Base-by-base conservation (phyloP, 2,888 invertebrate genomes). In the Metacarcinus magister region DNA sequence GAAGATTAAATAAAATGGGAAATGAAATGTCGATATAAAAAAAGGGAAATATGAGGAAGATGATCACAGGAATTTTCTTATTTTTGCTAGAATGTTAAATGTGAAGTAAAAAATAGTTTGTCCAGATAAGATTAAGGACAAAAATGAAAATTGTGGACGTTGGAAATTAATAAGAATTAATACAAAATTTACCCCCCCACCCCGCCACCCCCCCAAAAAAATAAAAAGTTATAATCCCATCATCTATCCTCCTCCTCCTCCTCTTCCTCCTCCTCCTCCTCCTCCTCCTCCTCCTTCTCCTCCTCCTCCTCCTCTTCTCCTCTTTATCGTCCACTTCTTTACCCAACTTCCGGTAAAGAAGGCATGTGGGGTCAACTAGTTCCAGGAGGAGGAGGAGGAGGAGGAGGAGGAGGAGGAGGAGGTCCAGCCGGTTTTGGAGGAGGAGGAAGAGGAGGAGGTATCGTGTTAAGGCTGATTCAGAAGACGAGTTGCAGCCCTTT, bases 21-120 rank as follows among this genome's bases (percentile, higher is more conserved):
- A 89, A 89, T 89, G 89, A 48, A n/a, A n/a, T 92, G n/a, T n/a
- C n/a, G n/a, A n/a, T n/a, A n/a, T n/a, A 48, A 48, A 8, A 13
- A 48, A 48, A 48, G 48, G 5, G 5, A 48, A 48, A 48, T 48
- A 8, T 48, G 48, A 48, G 48, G 48, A 48, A 13, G 48, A 48
- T 13, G 48, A 48, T 48, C 48, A 48, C 5, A 48, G 48, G 7
- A 13, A 8, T 48, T 48, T 13, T 13, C 48, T 8, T 48, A 48
- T 8, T n/a, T n/a, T n/a, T n/a, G n/a, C n/a, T n/a, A n/a, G n/a
- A n/a, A n/a, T n/a, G n/a, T n/a, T n/a, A n/a, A n/a, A n/a, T n/a
- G n/a, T n/a, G n/a, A n/a, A n/a, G n/a, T n/a, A n/a, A n/a, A n/a
- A n/a, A n/a, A n/a, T n/a, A n/a, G n/a, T n/a, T n/a, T n/a, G n/a